These are phyloP conservation scores for Macrotus californicus DNA, from an alignment of 2,113 vertebrate species.

Conservation along the genomic window DNA sequence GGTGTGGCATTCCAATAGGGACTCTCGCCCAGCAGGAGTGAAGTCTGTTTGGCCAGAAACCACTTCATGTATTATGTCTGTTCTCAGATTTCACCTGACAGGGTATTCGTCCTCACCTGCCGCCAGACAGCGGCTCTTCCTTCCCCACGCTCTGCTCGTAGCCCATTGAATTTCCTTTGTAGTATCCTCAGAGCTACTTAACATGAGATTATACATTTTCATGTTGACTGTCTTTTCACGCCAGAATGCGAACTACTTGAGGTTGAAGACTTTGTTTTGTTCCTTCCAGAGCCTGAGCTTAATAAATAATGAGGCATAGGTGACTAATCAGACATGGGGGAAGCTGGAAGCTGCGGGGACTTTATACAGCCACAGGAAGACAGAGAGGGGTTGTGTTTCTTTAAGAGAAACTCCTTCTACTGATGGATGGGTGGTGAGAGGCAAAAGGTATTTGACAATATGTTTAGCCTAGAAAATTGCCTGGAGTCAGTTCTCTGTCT, in stretches of 20 bases:
- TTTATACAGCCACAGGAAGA: neutral
- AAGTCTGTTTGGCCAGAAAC: neutral
- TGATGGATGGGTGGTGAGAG: neutral
- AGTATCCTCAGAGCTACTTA: neutral
- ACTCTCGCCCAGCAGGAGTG: neutral
- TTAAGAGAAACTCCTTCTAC: neutral
- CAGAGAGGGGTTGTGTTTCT: neutral
- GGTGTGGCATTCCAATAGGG: neutral
- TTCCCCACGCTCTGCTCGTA: neutral
- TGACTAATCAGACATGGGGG: neutral
- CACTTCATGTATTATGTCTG: neutral
- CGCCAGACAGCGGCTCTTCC: neutral
- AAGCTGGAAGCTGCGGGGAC: neutral
- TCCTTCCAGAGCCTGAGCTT: neutral
- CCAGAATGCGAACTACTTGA: constrained; percentile 19
- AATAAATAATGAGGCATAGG: neutral
- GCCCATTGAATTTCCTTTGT: neutral
- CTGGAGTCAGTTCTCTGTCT: neutral
- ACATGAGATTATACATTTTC: neutral
- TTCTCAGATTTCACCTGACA: neutral
- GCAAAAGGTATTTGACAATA: neutral
- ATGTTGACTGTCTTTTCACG: neutral
- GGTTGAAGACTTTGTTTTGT: neutral
- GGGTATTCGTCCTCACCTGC: neutral
- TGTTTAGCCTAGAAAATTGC: neutral